These are phyloP conservation scores for Drosophila yakuba DNA, from an alignment of 1,140 invertebrate genomes.

Conservation along the genomic window DNA sequence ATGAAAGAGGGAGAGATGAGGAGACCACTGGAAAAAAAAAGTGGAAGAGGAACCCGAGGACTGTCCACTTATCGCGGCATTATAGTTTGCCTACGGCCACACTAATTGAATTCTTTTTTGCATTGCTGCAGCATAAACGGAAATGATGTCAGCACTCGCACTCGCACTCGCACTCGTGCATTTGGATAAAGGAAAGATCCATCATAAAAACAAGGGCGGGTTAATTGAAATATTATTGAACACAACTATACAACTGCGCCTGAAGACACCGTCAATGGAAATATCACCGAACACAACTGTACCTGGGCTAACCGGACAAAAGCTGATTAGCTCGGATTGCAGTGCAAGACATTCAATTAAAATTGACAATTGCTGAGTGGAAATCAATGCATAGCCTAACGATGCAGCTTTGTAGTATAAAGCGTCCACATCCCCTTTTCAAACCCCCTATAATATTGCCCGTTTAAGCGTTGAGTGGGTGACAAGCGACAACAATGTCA, in stretches of 20 bases:
- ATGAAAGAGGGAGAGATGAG: background rate
- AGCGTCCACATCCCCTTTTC: background rate
- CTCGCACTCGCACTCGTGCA: slow-evolving; percentile 3
- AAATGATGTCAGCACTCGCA: slow-evolving; percentile 47
- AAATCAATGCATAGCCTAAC: slow-evolving; percentile 48
- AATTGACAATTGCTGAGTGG: slow-evolving; percentile 48
- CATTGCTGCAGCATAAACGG: slow-evolving; percentile 27
- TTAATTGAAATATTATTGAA: slow-evolving; percentile 44
- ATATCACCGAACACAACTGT: slow-evolving; percentile 33
- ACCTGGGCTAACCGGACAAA: slow-evolving; percentile 51
- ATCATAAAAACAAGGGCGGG: background rate
- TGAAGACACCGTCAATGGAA: slow-evolving; percentile 27
- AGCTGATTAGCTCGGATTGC: slow-evolving; percentile 64
- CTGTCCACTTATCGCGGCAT: slow-evolving; percentile 28
- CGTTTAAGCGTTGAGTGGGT: slow-evolving; percentile 50
- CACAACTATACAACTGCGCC: slow-evolving; percentile 11
- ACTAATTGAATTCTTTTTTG: slow-evolving; percentile 38
- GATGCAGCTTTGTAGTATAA: slow-evolving; percentile 11
- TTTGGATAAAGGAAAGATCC: slow-evolving; percentile 6
- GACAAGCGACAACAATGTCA: slow-evolving; percentile 48
- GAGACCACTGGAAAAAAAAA: slow-evolving; percentile 4
- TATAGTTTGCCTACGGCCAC: slow-evolving; percentile 18
- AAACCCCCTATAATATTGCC: background rate
- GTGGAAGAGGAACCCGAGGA: slow-evolving; percentile 1
- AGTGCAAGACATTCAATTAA: slow-evolving; percentile 63